Conservation (phyloP, 2,113 vertebrate genomes). For the Seriola aureovittata region DNA sequence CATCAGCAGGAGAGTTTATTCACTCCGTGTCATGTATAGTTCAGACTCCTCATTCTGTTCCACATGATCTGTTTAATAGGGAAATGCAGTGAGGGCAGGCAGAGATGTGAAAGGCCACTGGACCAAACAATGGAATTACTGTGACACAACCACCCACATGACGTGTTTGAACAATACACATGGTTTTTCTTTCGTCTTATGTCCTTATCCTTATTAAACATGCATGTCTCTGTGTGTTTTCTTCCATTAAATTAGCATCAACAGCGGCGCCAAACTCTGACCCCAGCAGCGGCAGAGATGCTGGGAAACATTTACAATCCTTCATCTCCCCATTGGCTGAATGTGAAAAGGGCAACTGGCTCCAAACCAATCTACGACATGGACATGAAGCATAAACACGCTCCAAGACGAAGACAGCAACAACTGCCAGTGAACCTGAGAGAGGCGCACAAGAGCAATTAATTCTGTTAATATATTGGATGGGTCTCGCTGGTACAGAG, state of each 20-base stretch:
- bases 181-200: neutral
- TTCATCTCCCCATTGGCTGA: neutral
- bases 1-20: conserved; percentile 1
- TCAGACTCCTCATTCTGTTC: conserved; percentile 37
- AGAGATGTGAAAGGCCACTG: conserved; percentile 15
- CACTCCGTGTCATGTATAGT: neutral
- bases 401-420: conserved; percentile 22
- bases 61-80: conserved; percentile 55
- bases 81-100: conserved; percentile 4
- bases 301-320: conserved; percentile 19
- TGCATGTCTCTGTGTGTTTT: neutral
- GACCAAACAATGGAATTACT: conserved; percentile 8
- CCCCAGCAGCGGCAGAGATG: neutral
- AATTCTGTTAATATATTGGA: conserved; percentile 27
- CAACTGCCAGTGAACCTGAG: conserved; percentile 46
- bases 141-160: conserved; percentile 8
- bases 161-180: neutral
- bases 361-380: conserved; percentile 48
- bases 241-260: neutral
- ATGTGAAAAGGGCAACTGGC: conserved; percentile 43
- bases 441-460: conserved; percentile 17
- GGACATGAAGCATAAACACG: conserved; percentile 23
- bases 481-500: conserved; percentile 11
- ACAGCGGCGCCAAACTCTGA: neutral
- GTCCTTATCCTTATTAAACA: neutral